Conservation (phyloP, 1,140 invertebrate genomes). For the Zaprionus gabonicus region DNA sequence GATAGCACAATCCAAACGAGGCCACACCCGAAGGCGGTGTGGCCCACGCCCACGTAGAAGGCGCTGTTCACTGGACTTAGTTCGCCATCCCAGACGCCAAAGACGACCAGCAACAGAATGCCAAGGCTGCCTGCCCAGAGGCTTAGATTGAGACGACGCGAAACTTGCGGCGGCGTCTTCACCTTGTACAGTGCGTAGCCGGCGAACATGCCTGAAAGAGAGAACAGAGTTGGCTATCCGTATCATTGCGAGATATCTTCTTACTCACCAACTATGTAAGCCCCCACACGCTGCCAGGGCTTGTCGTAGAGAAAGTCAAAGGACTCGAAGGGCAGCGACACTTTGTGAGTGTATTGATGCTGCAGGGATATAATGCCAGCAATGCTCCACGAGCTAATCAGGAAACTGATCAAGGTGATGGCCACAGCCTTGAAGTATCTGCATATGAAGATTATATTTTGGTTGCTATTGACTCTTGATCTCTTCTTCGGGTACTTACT, state of each 20-base stretch:
- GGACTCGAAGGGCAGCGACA: conserved; percentile 92
- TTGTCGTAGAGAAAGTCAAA: conserved; percentile 94
- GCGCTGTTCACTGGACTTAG: conserved; percentile 88
- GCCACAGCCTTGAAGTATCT: conserved; percentile 87
- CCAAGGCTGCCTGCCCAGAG: conserved; percentile 87
- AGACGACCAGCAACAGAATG: conserved; percentile 89
- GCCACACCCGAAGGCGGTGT: conserved; percentile 90
- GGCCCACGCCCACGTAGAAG: conserved; percentile 88
- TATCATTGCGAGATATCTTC: neutral
- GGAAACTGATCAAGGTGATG: conserved; percentile 86
- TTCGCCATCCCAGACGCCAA: conserved; percentile 90
- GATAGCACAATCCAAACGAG: conserved; percentile 93
- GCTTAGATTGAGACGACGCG: conserved; percentile 86
- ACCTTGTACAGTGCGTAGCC: conserved; percentile 91
- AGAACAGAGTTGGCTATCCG: neutral
- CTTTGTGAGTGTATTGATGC: conserved; percentile 90
- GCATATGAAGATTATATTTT: conserved; percentile 32
- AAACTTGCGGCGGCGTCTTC: conserved; percentile 88
- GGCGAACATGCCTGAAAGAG: conserved; percentile 87
- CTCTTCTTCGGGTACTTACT: conserved; percentile 85
- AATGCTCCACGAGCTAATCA: conserved; percentile 90
- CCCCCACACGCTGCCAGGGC: conserved; percentile 92
- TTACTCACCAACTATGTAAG: conserved; percentile 89
- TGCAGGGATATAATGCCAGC: conserved; percentile 90
- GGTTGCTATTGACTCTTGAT: neutral